phyloP scores from a whole-genome alignment of 2,797 vertebrate species.

The Acipenser ruthenus region DNA sequence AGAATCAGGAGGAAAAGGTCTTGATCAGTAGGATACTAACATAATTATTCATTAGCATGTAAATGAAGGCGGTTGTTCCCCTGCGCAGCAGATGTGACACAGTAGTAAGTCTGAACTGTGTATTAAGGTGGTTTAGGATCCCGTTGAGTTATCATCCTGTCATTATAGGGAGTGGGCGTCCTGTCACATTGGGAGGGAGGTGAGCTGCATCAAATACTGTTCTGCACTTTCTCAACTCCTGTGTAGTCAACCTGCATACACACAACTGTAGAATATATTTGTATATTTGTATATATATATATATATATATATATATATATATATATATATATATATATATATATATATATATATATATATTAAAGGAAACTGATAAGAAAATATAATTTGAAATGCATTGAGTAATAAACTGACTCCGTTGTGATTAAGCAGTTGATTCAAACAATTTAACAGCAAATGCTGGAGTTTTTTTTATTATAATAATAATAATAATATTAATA shows the following conservation, averaged over 20 bases:
- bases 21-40: background rate
- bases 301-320: background rate
- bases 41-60: constrained; percentile 1
- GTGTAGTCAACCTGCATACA: too few species aligned
- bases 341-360: background rate
- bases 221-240: too few species aligned
- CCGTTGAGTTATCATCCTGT: background rate
- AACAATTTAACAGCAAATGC: too few species aligned
- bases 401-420: too few species aligned
- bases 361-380: too few species aligned
- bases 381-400: too few species aligned
- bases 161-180: background rate
- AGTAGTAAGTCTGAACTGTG: constrained; percentile 1
- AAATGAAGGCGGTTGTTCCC: background rate
- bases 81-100: constrained; percentile 5
- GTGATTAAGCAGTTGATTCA: too few species aligned
- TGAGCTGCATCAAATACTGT: background rate
- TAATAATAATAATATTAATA: too few species aligned
- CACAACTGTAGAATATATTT: background rate
- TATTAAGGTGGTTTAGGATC: background rate
- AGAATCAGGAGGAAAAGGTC: background rate
- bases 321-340: background rate
- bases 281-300: constrained; percentile 3
- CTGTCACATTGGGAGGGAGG: background rate
- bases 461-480: too few species aligned